Evolutionary conservation across 2,797 vertebrate species (phyloP).

Genomic region (Glossophaga mutica): DNA sequence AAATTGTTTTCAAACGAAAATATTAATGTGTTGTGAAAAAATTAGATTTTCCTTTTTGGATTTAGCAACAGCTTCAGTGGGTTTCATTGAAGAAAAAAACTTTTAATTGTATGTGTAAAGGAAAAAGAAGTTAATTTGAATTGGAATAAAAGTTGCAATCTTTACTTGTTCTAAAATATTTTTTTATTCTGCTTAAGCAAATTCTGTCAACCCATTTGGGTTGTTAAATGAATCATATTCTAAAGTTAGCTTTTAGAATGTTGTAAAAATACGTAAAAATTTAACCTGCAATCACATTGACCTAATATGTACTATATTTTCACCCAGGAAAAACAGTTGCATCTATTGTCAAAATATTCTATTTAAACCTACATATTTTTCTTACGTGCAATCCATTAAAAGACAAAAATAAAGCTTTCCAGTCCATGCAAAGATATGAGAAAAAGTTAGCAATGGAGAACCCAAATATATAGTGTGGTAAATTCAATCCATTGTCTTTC

Average conservation of each 20-base stretch:
- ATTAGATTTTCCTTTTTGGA: neutral
- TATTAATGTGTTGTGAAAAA: neutral
- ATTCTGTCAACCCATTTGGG: conserved; percentile 34
- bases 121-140: conserved; percentile 14
- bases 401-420: conserved; percentile 62
- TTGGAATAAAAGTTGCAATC: neutral
- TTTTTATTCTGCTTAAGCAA: conserved; percentile 35
- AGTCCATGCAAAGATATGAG: conserved; percentile 68
- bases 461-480: conserved; percentile 57
- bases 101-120: neutral
- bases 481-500: conserved; percentile 52
- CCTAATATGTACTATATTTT: conserved; percentile 42
- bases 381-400: conserved; percentile 68
- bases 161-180: conserved; percentile 8
- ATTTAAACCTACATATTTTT: conserved; percentile 57
- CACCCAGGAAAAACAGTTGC: conserved; percentile 48
- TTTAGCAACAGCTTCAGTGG: neutral
- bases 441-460: conserved; percentile 65
- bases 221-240: conserved; percentile 38
- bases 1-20: conserved; percentile 37
- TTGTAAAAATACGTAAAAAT: conserved; percentile 64
- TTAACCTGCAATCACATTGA: conserved; percentile 24
- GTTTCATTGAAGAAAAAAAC: conserved; percentile 14
- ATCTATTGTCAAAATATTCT: conserved; percentile 68
- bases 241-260: conserved; percentile 50